Evolutionary conservation across 2,888 invertebrate species (phyloP), one percentile per base, ranked within the genome.

Genomic region (Coleophora flavipennella): DNA sequence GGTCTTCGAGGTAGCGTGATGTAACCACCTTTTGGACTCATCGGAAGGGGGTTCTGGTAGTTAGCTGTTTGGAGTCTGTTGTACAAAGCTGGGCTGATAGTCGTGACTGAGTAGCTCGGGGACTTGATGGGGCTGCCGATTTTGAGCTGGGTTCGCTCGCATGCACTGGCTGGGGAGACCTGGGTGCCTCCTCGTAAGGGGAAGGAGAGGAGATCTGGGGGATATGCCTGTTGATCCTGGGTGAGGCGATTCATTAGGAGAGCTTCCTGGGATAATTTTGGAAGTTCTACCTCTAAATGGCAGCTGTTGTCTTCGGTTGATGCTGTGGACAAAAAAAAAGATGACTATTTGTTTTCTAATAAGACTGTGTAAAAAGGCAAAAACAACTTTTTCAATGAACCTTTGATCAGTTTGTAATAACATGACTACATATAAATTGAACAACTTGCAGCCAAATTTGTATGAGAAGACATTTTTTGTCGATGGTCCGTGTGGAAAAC

Each of bases 1-100:
- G 94, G 94, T 60, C 92, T 87, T 51, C 95, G 87, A 0, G 95
- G 95, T 43, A 95, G 90, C 6, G 95, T 95, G n/a, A 94, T 93
- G 70, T 94, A 95, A 1, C 94, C 92, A 1, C 93, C 92, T 55
- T 91, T 89, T 0, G 90, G 88, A 33, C 90, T 76, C 1, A 90
- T 76, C 10, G 90, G 89, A 0, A 86, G 85, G 6, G 74, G 65
- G 1, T 74, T 72, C 55, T 83, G 84, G 55, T 87, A 87, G 49
- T 89, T 90, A 1, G 90, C 90, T 8, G 88, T 90, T 47, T 91
- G 90, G 25, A 90, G 89, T 43, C 73, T 62, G 43, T 57, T 71
- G 45, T 76, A 77, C 27, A 75, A 33, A 3, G 59, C 53, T 20
- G 75, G 61, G 35, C 75, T 74, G 2, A 71, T 62, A 7, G 67